phyloP scores from a whole-genome alignment of 2,888 invertebrate species.

The Lasioglossum leucozonium region DNA sequence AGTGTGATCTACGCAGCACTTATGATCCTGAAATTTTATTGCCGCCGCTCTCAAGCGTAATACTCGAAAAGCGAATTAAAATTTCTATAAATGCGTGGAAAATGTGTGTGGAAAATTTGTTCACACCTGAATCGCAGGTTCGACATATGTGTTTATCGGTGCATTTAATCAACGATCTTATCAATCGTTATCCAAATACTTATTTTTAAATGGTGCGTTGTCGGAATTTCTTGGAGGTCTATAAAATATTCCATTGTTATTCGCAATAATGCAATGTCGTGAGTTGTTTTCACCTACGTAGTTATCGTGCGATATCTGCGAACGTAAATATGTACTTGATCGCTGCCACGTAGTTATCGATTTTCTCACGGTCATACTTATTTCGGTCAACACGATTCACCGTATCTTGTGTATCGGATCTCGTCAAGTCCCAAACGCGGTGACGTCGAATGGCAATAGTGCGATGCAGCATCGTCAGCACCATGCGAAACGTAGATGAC shows the following conservation, averaged over 20 bases:
- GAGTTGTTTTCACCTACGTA: neutral
- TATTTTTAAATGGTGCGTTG: neutral
- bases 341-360: neutral
- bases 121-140: neutral
- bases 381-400: neutral
- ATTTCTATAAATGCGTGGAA: no score
- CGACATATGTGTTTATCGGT: no score
- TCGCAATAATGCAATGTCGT: neutral
- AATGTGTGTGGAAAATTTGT: neutral
- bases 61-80: neutral
- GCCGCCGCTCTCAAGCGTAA: neutral
- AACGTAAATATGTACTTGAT: neutral
- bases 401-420: neutral
- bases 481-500: neutral
- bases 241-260: slow-evolving; percentile 18
- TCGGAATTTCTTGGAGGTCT: neutral
- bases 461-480: neutral
- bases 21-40: neutral
- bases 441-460: neutral
- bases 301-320: neutral
- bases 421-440: neutral
- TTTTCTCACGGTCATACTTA: neutral
- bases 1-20: neutral
- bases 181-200: neutral
- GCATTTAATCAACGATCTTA: neutral